Base-by-base conservation (phyloP, 2,113 vertebrate genomes). In the Empidonax traillii region DNA sequence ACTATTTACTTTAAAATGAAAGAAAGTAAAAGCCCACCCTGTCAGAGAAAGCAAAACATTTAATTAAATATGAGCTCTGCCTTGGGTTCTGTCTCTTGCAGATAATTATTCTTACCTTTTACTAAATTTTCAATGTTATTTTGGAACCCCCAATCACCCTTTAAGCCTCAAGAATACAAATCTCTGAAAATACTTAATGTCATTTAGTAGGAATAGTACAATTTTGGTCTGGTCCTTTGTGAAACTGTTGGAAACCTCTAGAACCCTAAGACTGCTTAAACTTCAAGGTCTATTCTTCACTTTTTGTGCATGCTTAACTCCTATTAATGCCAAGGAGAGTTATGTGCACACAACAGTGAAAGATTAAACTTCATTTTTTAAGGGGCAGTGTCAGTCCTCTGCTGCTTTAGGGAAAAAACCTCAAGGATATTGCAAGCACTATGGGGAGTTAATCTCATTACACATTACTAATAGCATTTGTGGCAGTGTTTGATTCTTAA, bases 361-460 rank as follows among this genome's bases (percentile, higher is more conserved):
- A 87, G 91, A 94, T 83, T 91, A 87, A 94, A 93, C 51, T 85
- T n/a, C 18, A 66, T 87, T 94, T 74, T 96, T 93, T 87, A 90
- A 94, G 69, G 78, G 59, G 41, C 63, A 52, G n/a, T 81, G 93
- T 74, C 61, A 84, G 68, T 47, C 23, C 59, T 88, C 47, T 47
- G 59, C 55, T 73, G 61, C 89, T 86, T 90, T 31, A 67, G 41
- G 37, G 61, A 75, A 83, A 90, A 96, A 85, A 53, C 5, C 44
- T 83, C 78, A 76, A 88, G 63, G 85, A 96, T 93, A 89, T 53
- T 89, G 52, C 58, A 89, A 94, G 72, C 85, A 65, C 91, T 85
- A 13, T 37, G 37, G 61, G 69, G 89, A 95, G n/a, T 78, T 96
- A 95, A 97, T 95, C 96, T 95, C 84, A 95, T 96, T 94, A 95